A percentile compares a stretch with the other conserved stretches of the same genome.
Conservation (phyloP, 2,888 invertebrate genomes). For the Synanthedon formicaeformis region DNA sequence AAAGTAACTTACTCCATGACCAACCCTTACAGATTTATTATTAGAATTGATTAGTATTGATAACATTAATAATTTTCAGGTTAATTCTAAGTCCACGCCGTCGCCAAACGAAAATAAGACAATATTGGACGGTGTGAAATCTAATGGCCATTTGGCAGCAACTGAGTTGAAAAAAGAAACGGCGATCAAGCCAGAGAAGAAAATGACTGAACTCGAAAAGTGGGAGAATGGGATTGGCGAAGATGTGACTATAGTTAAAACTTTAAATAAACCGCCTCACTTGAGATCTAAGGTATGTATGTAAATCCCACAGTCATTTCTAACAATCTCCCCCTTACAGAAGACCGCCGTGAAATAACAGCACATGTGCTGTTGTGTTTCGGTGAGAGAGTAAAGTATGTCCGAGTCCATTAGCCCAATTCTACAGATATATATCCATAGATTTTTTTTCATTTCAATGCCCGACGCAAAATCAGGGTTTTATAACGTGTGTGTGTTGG, state of each 20-base stretch:
- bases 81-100: slow-evolving; percentile 58
- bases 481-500: too few species aligned
- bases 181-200: slow-evolving; percentile 12
- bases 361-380: too few species aligned
- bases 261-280: slow-evolving; percentile 74
- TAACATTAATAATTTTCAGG: slow-evolving; percentile 30
- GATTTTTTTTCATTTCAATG: too few species aligned
- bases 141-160: slow-evolving; percentile 27
- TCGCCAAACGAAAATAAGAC: slow-evolving; percentile 25
- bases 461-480: too few species aligned
- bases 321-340: too few species aligned
- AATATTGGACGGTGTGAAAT: slow-evolving; percentile 8
- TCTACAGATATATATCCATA: too few species aligned
- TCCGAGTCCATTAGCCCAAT: too few species aligned
- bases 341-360: too few species aligned
- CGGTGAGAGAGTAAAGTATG: too few species aligned
- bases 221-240: slow-evolving; percentile 55
- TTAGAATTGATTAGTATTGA: too few species aligned
- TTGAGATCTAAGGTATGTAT: slow-evolving; percentile 70
- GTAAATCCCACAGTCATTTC: not conserved
- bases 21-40: too few species aligned
- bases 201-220: slow-evolving; percentile 22
- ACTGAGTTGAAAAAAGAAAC: slow-evolving; percentile 21
- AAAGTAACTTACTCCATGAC: too few species aligned
- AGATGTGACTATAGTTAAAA: slow-evolving; percentile 46